A percentile compares a stretch with the other conserved stretches of the same genome.
Conservation (phyloP, 2,888 invertebrate species). For the Callinectes sapidus region DNA sequence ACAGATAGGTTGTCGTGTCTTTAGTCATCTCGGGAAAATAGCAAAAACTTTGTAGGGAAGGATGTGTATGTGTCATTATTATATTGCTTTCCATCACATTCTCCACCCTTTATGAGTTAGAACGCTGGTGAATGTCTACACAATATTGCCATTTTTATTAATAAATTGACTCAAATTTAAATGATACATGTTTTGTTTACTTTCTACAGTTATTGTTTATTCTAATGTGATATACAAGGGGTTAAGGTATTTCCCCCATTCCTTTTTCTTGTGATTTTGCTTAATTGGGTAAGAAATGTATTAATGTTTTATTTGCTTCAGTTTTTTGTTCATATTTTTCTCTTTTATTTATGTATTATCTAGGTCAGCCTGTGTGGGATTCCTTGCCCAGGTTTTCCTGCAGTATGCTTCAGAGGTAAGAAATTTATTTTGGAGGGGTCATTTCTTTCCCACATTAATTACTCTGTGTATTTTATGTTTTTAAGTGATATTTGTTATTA, state of each 20-base stretch:
- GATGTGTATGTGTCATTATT: conserved; percentile 10
- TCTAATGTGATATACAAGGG: not conserved
- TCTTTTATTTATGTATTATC: no score
- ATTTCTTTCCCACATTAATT: no score
- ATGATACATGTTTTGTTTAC: not conserved
- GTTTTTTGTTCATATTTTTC: no score
- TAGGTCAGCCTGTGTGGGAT: no score
- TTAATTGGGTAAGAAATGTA: no score
- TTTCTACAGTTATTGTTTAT: not conserved
- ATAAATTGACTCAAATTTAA: conserved; percentile 32
- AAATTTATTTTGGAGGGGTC: no score
- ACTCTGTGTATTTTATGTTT: no score
- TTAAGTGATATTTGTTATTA: no score
- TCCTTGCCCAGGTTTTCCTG: no score
- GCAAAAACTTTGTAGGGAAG: not conserved
- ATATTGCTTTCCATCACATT: conserved; percentile 14
- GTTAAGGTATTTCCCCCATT: not conserved
- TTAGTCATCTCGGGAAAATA: not conserved
- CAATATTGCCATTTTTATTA: conserved; percentile 32
- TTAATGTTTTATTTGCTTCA: no score
- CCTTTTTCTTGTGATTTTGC: no score
- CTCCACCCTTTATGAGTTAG: conserved; percentile 6
- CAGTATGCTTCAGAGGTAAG: no score
- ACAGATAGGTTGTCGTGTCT: conserved; percentile 9
- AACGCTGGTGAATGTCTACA: conserved; percentile 26